These are phyloP conservation scores for Tenrec ecaudatus DNA, from an alignment of 2,113 vertebrate genomes.

Conservation along the genomic window DNA sequence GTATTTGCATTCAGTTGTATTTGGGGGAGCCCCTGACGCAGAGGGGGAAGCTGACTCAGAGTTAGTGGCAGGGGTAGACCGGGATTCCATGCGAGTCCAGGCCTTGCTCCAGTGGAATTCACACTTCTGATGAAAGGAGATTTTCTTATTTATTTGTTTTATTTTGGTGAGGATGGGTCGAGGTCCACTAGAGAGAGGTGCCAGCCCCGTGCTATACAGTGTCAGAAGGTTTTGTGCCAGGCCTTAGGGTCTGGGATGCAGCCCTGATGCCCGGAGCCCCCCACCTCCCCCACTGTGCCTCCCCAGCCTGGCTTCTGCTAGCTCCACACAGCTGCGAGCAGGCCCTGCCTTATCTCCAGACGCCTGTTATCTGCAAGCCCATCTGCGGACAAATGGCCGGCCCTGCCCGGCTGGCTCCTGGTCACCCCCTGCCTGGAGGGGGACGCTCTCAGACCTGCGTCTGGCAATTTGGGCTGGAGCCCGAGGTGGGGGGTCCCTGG, in stretches of 20 bases:
- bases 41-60: neutral
- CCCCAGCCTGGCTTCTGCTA: constrained; percentile 4
- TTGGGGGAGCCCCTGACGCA: neutral
- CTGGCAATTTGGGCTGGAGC: constrained; percentile 82
- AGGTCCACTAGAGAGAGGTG: neutral
- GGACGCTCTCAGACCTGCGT: constrained; percentile 65
- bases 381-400: constrained; percentile 84
- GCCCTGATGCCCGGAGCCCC: neutral
- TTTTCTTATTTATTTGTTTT: neutral
- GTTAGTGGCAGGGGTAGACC: neutral
- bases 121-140: neutral
- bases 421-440: constrained; percentile 69
- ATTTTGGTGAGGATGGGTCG: neutral
- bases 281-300: neutral
- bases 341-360: constrained; percentile 81
- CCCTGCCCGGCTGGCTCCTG: constrained; percentile 76
- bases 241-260: neutral
- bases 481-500: constrained; percentile 79
- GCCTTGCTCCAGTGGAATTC: neutral
- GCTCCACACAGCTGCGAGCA: constrained; percentile 31
- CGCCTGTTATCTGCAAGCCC: constrained; percentile 77
- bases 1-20: neutral
- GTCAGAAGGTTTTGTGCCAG: neutral
- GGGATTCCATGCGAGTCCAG: neutral
- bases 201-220: neutral